Base-by-base conservation (phyloP, 2,797 vertebrate species). In the Xenops minutus region DNA sequence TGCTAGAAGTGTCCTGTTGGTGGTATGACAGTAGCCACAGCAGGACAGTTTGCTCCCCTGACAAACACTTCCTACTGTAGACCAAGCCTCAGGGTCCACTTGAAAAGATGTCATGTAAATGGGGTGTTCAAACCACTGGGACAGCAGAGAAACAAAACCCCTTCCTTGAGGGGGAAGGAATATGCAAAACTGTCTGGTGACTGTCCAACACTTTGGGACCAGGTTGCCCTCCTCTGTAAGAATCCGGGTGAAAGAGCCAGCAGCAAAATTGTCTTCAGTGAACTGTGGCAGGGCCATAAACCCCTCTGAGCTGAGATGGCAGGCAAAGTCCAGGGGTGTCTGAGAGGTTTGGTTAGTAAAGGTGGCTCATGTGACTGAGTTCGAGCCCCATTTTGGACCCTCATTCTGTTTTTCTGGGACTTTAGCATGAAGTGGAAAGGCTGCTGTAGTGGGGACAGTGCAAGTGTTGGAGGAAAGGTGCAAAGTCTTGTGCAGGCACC, bases 41-140 rank as follows among this genome's bases (percentile, higher is more conserved):
- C 3, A 63, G 23, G 48, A 48, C 1, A 6, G 34, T 32, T 23
- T 82, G 44, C 55, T 71, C 32, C 39, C 14, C 34, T 49, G 52
- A 63, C 9, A 92, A 78, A 66, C 4, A 5, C 52, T 85, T 87
- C 49, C n/a, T 58, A 46, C 55, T 3, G 6, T 9, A 82, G 71
- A 51, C 27, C 58, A 11, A 41, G 76, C 67, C 41, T 78, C 36
- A 1, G 63, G 74, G 63, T 56, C 43, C 51, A 36, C 92, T 96
- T 94, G 83, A 82, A 82, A 95, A 85, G 71, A 59, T 79, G 66
- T 94, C 88, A 93, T 59, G 67, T 87, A 85, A 92, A 96, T 82
- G 13, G 30, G 0, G 20, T 92, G 55, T 81, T 89, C 85, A 95
- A 96, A 49, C 39, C 66, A 10, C 49, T 23, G 2, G 82, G 71